Evolutionary conservation across 2,113 vertebrate species (phyloP).

Genomic region (Candoia aspera): DNA sequence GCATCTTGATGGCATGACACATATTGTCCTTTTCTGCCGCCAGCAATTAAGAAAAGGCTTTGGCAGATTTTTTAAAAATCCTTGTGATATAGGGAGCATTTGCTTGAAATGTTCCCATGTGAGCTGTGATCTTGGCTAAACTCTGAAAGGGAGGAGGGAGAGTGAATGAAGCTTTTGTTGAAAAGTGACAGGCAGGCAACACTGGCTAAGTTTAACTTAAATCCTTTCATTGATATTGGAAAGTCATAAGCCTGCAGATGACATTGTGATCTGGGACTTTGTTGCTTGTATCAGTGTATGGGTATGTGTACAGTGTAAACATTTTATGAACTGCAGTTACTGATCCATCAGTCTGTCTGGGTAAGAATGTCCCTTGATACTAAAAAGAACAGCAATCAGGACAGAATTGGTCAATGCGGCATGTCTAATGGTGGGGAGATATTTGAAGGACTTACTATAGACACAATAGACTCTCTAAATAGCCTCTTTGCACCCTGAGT

Average conservation of each 20-base stretch:
- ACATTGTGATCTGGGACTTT: conserved; percentile 75
- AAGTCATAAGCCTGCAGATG: conserved; percentile 76
- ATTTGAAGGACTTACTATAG: conserved; percentile 84
- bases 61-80: conserved; percentile 47
- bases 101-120: conserved; percentile 65
- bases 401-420: conserved; percentile 86
- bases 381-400: conserved; percentile 85
- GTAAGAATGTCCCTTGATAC: conserved; percentile 81
- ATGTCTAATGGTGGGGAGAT: conserved; percentile 87
- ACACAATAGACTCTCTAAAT: conserved; percentile 87
- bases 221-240: conserved; percentile 75
- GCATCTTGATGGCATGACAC: conserved; percentile 51
- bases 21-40: conserved; percentile 58
- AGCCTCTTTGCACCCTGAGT: conserved; percentile 85
- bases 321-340: conserved; percentile 86
- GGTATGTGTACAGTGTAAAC: conserved; percentile 80
- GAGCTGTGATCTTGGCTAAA: conserved; percentile 53
- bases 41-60: conserved; percentile 65
- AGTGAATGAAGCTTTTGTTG: conserved; percentile 63
- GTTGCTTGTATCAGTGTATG: conserved; percentile 68
- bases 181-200: conserved; percentile 67
- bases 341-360: conserved; percentile 86
- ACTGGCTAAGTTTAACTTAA: conserved; percentile 74
- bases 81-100: conserved; percentile 65
- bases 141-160: conserved; percentile 37